These are phyloP conservation scores for Sminthopsis crassicaudata DNA, from an alignment of 2,113 vertebrate genomes.

Conservation along the genomic window DNA sequence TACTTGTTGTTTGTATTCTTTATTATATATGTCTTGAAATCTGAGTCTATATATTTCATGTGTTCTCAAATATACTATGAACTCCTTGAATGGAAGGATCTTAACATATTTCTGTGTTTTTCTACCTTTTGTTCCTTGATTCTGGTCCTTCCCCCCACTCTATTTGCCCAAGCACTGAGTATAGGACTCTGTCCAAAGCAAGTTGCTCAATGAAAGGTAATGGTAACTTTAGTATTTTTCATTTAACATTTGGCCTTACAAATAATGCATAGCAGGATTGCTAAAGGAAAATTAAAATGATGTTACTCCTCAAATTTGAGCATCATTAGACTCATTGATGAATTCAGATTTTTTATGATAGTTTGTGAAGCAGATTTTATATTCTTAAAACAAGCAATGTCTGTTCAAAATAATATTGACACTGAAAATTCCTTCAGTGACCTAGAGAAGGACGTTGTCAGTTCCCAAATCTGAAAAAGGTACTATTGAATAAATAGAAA, in stretches of 20 bases:
- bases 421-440: background rate
- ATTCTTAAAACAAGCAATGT: background rate
- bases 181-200: background rate
- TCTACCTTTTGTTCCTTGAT: background rate
- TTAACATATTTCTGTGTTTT: background rate
- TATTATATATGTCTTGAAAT: background rate
- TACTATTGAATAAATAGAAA: background rate
- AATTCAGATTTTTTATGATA: background rate
- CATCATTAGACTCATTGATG: background rate
- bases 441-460: background rate
- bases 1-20: background rate
- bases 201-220: background rate
- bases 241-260: background rate
- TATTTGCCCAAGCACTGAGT: background rate
- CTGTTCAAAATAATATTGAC: background rate
- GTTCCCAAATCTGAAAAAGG: background rate
- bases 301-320: background rate
- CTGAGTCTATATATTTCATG: background rate
- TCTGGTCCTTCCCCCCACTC: rapidly evolving
- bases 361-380: background rate
- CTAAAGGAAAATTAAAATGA: background rate
- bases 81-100: background rate
- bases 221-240: background rate
- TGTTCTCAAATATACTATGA: background rate
- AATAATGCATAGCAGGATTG: background rate